Percentiles rank a stretch among this genome's conserved stretches.
Conservation (phyloP, 2,113 vertebrate species). For the Nanorana parkeri region DNA sequence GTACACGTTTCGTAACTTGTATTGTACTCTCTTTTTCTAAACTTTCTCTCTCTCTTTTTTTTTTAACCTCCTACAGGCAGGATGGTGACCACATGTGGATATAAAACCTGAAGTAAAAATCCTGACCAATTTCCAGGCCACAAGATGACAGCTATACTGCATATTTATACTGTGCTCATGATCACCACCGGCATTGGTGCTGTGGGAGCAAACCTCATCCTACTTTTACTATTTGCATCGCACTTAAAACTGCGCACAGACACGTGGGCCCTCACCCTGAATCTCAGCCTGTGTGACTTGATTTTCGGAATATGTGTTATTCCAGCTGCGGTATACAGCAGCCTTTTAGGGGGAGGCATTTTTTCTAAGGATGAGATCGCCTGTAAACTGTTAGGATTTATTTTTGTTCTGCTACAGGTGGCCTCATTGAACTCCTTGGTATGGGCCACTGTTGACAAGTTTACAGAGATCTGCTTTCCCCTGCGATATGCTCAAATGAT, state of each 20-base stretch:
- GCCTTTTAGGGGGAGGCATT: constrained; percentile 56
- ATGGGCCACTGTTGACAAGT: constrained; percentile 72
- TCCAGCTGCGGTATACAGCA: constrained; percentile 67
- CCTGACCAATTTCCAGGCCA: neutral
- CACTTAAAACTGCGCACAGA: constrained; percentile 68
- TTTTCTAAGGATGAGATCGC: constrained; percentile 51
- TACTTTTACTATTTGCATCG: constrained; percentile 68
- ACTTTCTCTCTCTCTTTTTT: neutral
- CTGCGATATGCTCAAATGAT: constrained; percentile 70
- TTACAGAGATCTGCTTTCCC: constrained; percentile 73
- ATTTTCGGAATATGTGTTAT: constrained; percentile 67
- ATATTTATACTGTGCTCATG: constrained; percentile 65
- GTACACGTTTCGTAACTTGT: no score
- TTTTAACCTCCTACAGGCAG: neutral
- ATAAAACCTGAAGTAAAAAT: constrained; percentile 16
- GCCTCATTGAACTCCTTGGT: constrained; percentile 71
- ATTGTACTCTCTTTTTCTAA: no score
- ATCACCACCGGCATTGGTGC: constrained; percentile 63
- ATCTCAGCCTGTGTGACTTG: constrained; percentile 72
- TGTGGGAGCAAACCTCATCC: constrained; percentile 68
- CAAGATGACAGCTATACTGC: constrained; percentile 59
- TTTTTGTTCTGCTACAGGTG: constrained; percentile 72
- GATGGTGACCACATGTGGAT: constrained; percentile 12
- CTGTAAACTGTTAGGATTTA: constrained; percentile 71
- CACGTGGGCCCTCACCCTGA: constrained; percentile 67